Evolutionary conservation across 2,113 vertebrate genomes (phyloP).

Genomic region (Notarius quadriscutis): DNA sequence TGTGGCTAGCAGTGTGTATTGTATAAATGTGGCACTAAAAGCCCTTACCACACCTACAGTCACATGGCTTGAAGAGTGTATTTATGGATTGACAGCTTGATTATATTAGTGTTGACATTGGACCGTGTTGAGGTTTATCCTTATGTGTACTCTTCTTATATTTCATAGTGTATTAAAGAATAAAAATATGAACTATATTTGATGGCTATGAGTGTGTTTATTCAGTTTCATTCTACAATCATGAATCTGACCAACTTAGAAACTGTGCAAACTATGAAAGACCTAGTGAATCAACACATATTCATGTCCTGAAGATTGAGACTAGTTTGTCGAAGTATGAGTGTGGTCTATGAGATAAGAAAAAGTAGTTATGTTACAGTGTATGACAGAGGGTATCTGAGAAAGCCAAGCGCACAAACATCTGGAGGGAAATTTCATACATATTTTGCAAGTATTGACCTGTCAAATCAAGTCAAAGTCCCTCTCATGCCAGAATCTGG

Average conservation of each 20-base stretch:
- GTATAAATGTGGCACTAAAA: not conserved
- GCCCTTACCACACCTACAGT: not conserved
- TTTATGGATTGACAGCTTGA: not conserved
- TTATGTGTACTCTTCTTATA: not conserved
- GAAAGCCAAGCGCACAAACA: too few species aligned
- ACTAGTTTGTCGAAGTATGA: not conserved
- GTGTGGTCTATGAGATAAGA: not conserved
- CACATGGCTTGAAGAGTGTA: not conserved
- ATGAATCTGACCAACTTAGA: not conserved
- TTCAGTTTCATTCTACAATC: not conserved
- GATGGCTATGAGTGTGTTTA: not conserved
- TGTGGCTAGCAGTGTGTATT: too few species aligned
- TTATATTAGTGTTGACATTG: not conserved
- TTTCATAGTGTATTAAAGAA: not conserved
- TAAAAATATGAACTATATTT: not conserved
- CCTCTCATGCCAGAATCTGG: too few species aligned
- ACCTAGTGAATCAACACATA: not conserved
- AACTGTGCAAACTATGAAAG: not conserved
- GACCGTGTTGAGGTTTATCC: not conserved
- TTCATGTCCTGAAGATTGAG: not conserved
- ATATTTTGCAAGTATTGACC: too few species aligned
- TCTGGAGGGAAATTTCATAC: too few species aligned
- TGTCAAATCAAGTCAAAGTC: too few species aligned
- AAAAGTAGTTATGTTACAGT: too few species aligned
- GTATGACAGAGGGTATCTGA: too few species aligned